Percentiles rank a stretch among this genome's conserved stretches.
Conservation (phyloP, 2,888 invertebrate genomes). For the Apamea epomidion region DNA sequence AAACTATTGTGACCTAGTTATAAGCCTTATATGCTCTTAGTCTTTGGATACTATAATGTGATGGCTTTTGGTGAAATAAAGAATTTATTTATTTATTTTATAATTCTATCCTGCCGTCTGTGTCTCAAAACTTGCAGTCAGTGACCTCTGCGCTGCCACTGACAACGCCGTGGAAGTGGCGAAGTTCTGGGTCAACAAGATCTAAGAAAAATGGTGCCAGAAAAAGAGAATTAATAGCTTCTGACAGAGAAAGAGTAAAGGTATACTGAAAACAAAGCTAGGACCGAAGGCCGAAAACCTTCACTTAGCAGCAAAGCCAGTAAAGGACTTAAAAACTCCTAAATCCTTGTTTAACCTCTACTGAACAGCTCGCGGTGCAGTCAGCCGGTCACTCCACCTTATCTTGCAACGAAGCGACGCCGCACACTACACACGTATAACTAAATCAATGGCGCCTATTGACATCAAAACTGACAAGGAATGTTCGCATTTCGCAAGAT, state of each 20-base stretch:
- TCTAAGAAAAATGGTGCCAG: background rate
- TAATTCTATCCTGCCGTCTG: background rate
- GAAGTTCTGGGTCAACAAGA: background rate
- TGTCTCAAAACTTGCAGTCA: background rate
- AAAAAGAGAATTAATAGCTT: background rate
- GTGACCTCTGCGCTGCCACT: no score
- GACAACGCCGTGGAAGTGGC: background rate
- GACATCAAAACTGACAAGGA: conserved; percentile 50
- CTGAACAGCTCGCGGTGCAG: conserved; percentile 10
- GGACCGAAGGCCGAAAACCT: background rate
- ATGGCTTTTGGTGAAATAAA: no score
- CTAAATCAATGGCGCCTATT: conserved; percentile 59
- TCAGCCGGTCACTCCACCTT: conserved; percentile 55
- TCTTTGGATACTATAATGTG: no score
- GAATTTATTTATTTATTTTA: no score
- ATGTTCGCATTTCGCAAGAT: conserved; percentile 23
- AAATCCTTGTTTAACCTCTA: conserved; percentile 28
- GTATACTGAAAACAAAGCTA: background rate
- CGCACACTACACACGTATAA: conserved; percentile 47
- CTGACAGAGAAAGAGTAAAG: background rate
- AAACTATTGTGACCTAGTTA: no score
- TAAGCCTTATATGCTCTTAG: no score
- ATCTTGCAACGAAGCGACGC: conserved; percentile 58
- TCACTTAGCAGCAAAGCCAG: background rate
- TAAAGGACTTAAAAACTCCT: background rate